Conservation (phyloP, 1,140 invertebrate species). For the Pogonognathellus flavescens region DNA sequence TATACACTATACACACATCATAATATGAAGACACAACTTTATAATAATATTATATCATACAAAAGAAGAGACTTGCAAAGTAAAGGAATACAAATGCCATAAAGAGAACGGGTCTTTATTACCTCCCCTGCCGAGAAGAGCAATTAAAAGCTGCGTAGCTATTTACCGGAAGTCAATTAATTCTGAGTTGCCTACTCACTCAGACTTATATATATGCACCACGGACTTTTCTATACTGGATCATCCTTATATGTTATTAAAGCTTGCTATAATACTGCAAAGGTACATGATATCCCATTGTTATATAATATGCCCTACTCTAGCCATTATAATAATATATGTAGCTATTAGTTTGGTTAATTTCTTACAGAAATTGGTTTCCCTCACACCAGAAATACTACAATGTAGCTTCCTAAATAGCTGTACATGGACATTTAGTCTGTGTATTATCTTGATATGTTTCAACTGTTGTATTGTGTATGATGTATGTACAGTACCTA, state of each 20-base stretch:
- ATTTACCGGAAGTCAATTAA: slow-evolving; percentile 52
- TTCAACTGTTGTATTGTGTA: no score
- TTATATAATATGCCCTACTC: no score
- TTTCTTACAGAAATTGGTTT: no score
- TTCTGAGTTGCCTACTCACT: slow-evolving; percentile 10
- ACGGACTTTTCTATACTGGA: slow-evolving; percentile 2
- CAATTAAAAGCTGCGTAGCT: slow-evolving; percentile 48
- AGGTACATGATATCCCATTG: not conserved
- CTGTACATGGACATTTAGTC: no score
- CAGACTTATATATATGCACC: not conserved
- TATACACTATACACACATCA: not conserved
- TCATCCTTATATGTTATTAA: slow-evolving; percentile 6
- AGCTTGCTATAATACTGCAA: not conserved
- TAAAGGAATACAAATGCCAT: slow-evolving; percentile 19
- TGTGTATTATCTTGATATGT: no score
- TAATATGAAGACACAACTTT: not conserved
- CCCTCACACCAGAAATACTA: no score
- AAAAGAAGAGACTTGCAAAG: not conserved
- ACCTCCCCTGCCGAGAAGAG: slow-evolving; percentile 38
- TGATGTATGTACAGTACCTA: no score
- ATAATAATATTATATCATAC: no score
- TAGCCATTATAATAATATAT: no score
- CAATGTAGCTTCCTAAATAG: no score
- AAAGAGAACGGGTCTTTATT: slow-evolving; percentile 54
- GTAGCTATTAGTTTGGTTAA: no score